phyloP scores from a whole-genome alignment of 2,113 vertebrate species.

The Hippocampus mohnikei region DNA sequence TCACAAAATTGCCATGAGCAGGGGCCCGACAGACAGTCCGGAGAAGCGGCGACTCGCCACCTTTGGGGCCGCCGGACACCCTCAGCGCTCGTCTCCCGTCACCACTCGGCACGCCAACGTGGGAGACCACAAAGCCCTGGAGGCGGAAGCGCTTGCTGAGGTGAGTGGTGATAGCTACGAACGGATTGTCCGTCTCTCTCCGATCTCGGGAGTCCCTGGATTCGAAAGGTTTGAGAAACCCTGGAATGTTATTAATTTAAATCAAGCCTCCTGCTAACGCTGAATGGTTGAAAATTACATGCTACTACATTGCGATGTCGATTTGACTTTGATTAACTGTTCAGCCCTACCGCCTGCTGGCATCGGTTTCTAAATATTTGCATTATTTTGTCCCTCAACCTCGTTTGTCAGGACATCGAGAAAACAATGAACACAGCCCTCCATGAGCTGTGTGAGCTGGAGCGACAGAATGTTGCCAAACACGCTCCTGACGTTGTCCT shows the following conservation, averaged over 20 bases:
- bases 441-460: slow-evolving; percentile 91
- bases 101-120: slow-evolving; percentile 90
- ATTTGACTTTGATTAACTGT: too few species aligned
- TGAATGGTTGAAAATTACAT: too few species aligned
- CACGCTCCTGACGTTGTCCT: slow-evolving; percentile 94
- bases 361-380: background rate
- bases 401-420: slow-evolving; percentile 86
- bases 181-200: background rate
- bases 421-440: slow-evolving; percentile 98
- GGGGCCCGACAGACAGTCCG: slow-evolving; percentile 85
- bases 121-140: slow-evolving; percentile 93
- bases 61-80: slow-evolving; percentile 84
- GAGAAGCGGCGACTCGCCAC: slow-evolving; percentile 92
- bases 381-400: slow-evolving; percentile 5
- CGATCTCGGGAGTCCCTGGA: background rate
- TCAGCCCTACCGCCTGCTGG: background rate
- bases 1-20: slow-evolving; percentile 83
- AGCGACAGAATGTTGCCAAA: slow-evolving; percentile 95
- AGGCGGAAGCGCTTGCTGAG: slow-evolving; percentile 94
- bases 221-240: too few species aligned
- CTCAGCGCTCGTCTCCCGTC: slow-evolving; percentile 78
- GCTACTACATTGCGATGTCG: too few species aligned
- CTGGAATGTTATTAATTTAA: too few species aligned
- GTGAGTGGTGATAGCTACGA: slow-evolving; percentile 47
- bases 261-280: too few species aligned